Percentiles rank a stretch among this genome's conserved stretches.
Conservation (phyloP, 2,888 invertebrate genomes). For the Callosobruchus maculatus region DNA sequence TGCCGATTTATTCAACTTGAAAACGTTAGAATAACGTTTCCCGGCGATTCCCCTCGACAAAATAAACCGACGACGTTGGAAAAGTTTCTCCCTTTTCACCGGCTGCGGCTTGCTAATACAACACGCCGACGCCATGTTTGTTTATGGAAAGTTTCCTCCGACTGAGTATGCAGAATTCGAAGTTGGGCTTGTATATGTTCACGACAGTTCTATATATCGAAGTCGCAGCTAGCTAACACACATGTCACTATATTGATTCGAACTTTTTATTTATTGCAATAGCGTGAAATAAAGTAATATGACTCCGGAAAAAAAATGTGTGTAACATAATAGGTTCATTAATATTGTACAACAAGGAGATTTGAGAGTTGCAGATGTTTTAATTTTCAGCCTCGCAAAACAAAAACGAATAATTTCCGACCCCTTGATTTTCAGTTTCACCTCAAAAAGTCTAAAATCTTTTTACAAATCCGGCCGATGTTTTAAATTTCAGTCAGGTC, state of each 20-base stretch:
- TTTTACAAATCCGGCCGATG: too few relatives aligned
- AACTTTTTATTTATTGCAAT: too few relatives aligned
- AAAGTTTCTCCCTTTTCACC: neutral
- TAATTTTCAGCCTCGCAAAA: too few relatives aligned
- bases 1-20: conserved; percentile 28
- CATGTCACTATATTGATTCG: neutral
- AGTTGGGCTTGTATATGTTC: neutral
- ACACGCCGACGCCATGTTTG: neutral
- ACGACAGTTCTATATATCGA: neutral
- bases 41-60: conserved; percentile 21
- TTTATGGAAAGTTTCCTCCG: neutral
- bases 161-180: neutral
- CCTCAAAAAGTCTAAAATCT: too few relatives aligned
- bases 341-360: too few relatives aligned
- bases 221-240: neutral
- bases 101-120: neutral
- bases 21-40: conserved; percentile 38
- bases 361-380: too few relatives aligned
- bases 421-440: too few relatives aligned
- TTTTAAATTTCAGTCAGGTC: too few relatives aligned
- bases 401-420: too few relatives aligned
- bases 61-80: conserved; percentile 19
- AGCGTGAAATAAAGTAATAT: too few relatives aligned
- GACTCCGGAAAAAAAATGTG: too few relatives aligned
- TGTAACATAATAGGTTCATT: too few relatives aligned